phyloP scores from a whole-genome alignment of 2,888 invertebrate species.

The Leptogaster cylindrica region DNA sequence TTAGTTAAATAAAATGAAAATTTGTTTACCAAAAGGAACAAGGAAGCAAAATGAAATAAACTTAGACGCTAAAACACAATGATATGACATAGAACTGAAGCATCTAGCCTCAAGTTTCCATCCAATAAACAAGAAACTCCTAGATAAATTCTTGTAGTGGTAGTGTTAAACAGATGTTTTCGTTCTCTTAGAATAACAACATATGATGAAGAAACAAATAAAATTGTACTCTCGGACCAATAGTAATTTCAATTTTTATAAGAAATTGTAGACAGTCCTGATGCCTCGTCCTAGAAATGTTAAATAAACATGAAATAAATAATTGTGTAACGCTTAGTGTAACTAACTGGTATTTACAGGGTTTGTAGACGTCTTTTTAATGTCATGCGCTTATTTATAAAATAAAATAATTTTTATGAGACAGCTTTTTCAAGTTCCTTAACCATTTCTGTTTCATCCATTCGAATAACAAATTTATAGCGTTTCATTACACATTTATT shows the following conservation, averaged over 20 bases:
- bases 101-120: not conserved
- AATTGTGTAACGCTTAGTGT: constrained; percentile 8
- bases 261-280: not conserved
- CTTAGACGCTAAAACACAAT: not conserved
- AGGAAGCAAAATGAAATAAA: not conserved
- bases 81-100: not conserved
- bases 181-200: not conserved
- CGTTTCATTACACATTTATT: not conserved
- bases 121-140: not conserved
- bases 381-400: too few species aligned
- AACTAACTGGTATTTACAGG: constrained; percentile 26
- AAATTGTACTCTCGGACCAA: constrained; percentile 25
- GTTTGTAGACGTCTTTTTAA: constrained; percentile 1
- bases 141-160: not conserved
- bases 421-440: too few species aligned
- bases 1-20: not conserved
- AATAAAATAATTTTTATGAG: too few species aligned
- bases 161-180: not conserved
- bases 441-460: too few species aligned
- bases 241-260: constrained; percentile 23
- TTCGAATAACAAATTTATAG: not conserved
- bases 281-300: not conserved
- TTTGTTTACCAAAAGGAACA: not conserved
- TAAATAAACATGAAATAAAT: not conserved
- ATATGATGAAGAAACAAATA: too few species aligned